Base-by-base conservation (phyloP, 1,140 invertebrate genomes). In the Heliconius congener region DNA sequence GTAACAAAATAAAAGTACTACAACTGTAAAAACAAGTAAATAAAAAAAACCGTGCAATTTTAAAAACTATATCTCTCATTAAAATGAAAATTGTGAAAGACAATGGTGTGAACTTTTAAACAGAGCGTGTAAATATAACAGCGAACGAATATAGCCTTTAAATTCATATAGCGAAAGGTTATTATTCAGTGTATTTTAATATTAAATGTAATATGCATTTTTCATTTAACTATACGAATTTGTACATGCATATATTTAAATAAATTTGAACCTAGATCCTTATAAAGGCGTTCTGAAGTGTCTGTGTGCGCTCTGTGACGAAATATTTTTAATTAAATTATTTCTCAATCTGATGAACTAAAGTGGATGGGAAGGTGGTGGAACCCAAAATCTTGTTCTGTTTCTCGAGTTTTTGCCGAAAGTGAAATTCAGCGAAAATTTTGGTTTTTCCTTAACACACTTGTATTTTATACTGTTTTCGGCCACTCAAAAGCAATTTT, bases 81-180 rank as follows among this genome's bases (percentile, higher is more conserved):
- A 75, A 75, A 66, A 75, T 75, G 27, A 30, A 75, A 75, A 75
- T 75, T n/a, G 30, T 55, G 8, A 30, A 42, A 39, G 50, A 74
- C 57, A n/a, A 75, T 75, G 23, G 30, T 30, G 60, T 18, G 39
- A 75, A 66, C n/a, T 75, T 66, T 75, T 66, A 37, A 75, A 60
- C 60, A 30, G 27, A 66, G 27, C 27, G 60, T 66, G 60, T 30
- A 27, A 23, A 27, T 66, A 13, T 23, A 19, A 23, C 55, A 57
- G 23, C 60, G 23, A 30, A 66, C 60, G 16, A 66, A 30, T 66
- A 30, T 66, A 66, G 27, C 27, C n/a, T 66, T 66, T 66, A 66
- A 27, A 23, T 66, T 3, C 16, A 66, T 27, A 16, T 0, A 5
- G 3, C 16, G 16, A 66, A 66, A 16, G 60, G 2, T 30, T 16